A percentile compares a stretch with the other conserved stretches of the same genome.
Evolutionary conservation across 2,888 invertebrate species (phyloP).

Genomic region (Acanthosoma haemorrhoidale): DNA sequence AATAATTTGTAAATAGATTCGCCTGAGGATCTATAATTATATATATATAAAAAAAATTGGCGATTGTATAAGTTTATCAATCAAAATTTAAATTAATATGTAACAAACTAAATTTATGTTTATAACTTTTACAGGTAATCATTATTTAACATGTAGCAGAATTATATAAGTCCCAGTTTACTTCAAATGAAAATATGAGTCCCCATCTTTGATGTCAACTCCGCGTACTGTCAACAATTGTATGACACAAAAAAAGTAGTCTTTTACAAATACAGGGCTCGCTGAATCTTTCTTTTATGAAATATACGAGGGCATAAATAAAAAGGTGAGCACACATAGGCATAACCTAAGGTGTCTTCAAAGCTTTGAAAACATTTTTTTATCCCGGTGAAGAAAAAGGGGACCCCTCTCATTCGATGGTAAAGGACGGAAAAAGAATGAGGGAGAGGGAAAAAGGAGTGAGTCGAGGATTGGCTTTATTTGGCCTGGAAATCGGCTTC

Average conservation of each 20-base stretch:
- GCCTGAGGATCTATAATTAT: too few relatives aligned
- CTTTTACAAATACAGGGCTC: neutral
- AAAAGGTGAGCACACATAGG: neutral
- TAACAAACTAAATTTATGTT: too few relatives aligned
- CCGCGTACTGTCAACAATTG: neutral
- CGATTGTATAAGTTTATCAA: too few relatives aligned
- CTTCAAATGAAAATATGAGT: too few relatives aligned
- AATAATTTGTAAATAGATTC: too few relatives aligned
- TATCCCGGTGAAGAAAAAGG: slow-evolving; percentile 11
- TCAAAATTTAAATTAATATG: too few relatives aligned
- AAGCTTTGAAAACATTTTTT: slow-evolving; percentile 20
- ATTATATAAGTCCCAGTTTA: too few relatives aligned
- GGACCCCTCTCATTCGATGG: slow-evolving; percentile 4
- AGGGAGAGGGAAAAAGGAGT: slow-evolving; percentile 29
- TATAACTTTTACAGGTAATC: too few relatives aligned
- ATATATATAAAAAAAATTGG: too few relatives aligned
- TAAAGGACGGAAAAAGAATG: slow-evolving; percentile 21
- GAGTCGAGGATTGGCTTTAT: slow-evolving; percentile 25
- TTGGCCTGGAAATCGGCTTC: slow-evolving; percentile 18
- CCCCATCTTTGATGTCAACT: neutral
- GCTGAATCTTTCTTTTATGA: neutral
- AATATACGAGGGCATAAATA: slow-evolving; percentile 7
- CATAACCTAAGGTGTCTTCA: neutral
- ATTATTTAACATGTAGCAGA: too few relatives aligned
- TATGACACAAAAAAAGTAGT: neutral